Evolutionary conservation across 2,113 vertebrate species (phyloP), one percentile per base, ranked within the genome.

Genomic region (Oreotrochilus melanogaster): DNA sequence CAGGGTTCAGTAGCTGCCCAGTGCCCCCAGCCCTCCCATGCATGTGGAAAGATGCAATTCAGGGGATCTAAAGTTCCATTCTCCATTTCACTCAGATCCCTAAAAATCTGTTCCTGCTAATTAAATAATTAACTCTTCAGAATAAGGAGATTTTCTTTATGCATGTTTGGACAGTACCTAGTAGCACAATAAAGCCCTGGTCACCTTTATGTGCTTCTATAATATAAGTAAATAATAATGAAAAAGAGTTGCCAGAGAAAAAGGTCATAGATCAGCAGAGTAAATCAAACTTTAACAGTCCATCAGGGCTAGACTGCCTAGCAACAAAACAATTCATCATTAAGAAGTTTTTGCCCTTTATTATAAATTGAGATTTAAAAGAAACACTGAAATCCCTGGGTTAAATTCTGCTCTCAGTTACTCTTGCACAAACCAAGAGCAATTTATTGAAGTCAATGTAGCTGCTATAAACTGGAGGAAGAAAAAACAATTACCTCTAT

Each of bases 271-370:
- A 90, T 93, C 93, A 96, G 60, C 35, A 88, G 30, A 90, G 48
- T 92, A 97, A 96, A 97, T 95, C 88, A 95, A 80, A 96, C 30
- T 95, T 88, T 92, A 94, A 86, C 82, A 80, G 45, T 72, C 65
- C 71, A 86, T 92, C 94, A 88, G 82, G 74, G 47, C 78, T 56
- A 86, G 60, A 88, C 33, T 83, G 78, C 89, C 79, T 88, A 92
- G 93, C 89, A 96, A 94, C 81, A 89, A 94, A 86, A 89, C 75
- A 92, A 90, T 95, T 80, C 48, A 96, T 95, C 93, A 93, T 93
- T 92, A 93, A 83, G 78, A 93, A 90, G 22, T 78, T 94, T 93
- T 92, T 82, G 39, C 2, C 1, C 43, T 80, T 93, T 90, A 95
- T 92, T 92, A 90, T 70, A 94, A 93, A 94, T 90, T 83, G 86